A percentile compares a stretch with the other conserved stretches of the same genome.
Conservation (phyloP, 2,797 vertebrate species). For the Champsocephalus esox region DNA sequence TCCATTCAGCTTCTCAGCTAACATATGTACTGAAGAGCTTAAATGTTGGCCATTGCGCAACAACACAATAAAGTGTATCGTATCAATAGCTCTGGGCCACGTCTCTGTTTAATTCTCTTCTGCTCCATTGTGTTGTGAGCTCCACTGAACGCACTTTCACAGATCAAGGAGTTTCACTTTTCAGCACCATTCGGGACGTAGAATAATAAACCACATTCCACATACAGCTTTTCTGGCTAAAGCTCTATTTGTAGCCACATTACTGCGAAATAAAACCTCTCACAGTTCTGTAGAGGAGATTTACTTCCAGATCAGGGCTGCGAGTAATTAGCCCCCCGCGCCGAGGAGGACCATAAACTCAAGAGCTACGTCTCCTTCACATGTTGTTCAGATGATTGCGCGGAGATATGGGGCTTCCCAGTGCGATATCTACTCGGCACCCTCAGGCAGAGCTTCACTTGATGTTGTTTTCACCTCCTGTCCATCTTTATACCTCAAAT, state of each 20-base stretch:
- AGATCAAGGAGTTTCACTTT: conserved; percentile 42
- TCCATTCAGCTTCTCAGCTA: too few species aligned
- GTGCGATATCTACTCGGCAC: conserved; percentile 3
- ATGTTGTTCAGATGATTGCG: conserved; percentile 7
- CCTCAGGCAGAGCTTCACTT: conserved; percentile 9
- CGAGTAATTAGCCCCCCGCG: conserved; percentile 46
- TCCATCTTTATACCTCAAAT: conserved; percentile 4
- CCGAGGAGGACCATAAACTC: conserved; percentile 8
- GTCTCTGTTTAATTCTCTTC: conserved; percentile 13
- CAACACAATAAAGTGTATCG: too few species aligned
- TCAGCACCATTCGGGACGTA: conserved; percentile 35
- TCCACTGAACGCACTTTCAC: conserved; percentile 23
- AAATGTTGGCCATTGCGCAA: too few species aligned
- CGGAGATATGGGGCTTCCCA: not conserved
- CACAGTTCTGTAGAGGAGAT: conserved; percentile 53
- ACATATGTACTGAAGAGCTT: too few species aligned
- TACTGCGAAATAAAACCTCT: conserved; percentile 57
- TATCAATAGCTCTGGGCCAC: conserved; percentile 3
- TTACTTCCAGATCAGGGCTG: conserved; percentile 58
- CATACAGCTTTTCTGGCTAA: conserved; percentile 42
- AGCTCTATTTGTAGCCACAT: conserved; percentile 64
- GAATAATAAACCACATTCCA: conserved; percentile 66
- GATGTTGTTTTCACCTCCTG: not conserved
- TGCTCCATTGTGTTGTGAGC: not conserved
- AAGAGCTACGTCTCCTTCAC: conserved; percentile 36